Percentiles rank a stretch among this genome's conserved stretches.
Conservation (phyloP, 2,113 vertebrate genomes). For the Equus quagga region DNA sequence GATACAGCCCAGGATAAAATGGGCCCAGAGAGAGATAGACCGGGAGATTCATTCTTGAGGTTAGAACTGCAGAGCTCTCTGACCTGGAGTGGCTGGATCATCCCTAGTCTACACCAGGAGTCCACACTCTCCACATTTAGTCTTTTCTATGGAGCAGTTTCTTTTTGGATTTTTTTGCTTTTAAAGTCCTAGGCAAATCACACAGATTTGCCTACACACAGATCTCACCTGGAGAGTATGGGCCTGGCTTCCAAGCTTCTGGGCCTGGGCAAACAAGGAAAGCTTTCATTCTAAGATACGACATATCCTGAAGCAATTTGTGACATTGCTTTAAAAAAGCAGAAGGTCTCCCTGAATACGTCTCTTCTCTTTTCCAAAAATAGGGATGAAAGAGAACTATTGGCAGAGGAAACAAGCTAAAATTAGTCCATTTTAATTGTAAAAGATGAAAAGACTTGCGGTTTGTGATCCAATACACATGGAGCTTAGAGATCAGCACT, state of each 20-base stretch:
- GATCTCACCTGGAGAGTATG: neutral
- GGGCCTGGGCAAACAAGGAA: neutral
- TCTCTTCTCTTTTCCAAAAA: neutral
- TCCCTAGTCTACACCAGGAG: neutral
- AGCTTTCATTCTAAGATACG: neutral
- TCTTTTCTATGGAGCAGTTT: neutral
- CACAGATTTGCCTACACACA: no score
- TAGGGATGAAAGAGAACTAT: neutral
- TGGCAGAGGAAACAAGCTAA: neutral
- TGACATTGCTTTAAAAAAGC: neutral
- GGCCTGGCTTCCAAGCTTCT: neutral
- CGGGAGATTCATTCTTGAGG: neutral
- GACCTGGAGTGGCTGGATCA: neutral
- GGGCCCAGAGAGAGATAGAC: conserved; percentile 70
- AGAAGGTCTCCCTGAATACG: neutral
- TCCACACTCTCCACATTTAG: no score
- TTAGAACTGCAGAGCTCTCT: neutral
- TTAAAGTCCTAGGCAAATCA: neutral
- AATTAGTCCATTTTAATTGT: neutral
- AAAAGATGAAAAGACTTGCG: neutral
- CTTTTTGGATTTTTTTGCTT: neutral
- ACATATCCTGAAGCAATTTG: neutral
- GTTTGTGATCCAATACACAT: neutral
- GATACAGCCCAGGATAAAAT: neutral
- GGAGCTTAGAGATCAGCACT: neutral